Percentiles rank a stretch among this genome's conserved stretches.
Evolutionary conservation across 1,140 invertebrate genomes (phyloP).

Genomic region (Latrodectus geometricus): DNA sequence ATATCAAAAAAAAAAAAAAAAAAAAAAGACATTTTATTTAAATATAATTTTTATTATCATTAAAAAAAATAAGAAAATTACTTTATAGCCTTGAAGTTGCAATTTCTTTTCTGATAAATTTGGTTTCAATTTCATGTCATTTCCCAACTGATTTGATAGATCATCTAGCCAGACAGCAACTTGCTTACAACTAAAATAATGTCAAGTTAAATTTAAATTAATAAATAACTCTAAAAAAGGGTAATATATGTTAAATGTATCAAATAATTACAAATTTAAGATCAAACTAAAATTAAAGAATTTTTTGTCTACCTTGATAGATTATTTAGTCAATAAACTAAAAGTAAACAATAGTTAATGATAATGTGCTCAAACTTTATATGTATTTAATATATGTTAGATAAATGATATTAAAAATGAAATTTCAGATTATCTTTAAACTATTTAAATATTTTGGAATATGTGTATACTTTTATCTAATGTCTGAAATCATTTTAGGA

Average conservation of each 20-base stretch:
- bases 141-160: slow-evolving; percentile 76
- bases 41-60: background rate
- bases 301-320: no score
- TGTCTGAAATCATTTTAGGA: no score
- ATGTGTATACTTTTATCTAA: no score
- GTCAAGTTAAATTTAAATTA: background rate
- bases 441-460: no score
- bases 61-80: background rate
- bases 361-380: no score
- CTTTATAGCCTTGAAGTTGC: slow-evolving; percentile 81
- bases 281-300: background rate
- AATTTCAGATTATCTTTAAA: no score
- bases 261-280: background rate
- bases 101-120: slow-evolving; percentile 87
- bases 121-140: slow-evolving; percentile 77
- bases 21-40: background rate
- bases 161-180: slow-evolving; percentile 83
- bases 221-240: background rate
- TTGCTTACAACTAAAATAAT: slow-evolving; percentile 77
- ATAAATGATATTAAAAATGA: no score
- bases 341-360: no score
- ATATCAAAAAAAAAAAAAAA: background rate
- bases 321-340: no score
- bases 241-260: background rate
- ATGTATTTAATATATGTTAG: no score